phyloP scores from a whole-genome alignment of 2,888 invertebrate genomes.

The Luffia ferchaultella region DNA sequence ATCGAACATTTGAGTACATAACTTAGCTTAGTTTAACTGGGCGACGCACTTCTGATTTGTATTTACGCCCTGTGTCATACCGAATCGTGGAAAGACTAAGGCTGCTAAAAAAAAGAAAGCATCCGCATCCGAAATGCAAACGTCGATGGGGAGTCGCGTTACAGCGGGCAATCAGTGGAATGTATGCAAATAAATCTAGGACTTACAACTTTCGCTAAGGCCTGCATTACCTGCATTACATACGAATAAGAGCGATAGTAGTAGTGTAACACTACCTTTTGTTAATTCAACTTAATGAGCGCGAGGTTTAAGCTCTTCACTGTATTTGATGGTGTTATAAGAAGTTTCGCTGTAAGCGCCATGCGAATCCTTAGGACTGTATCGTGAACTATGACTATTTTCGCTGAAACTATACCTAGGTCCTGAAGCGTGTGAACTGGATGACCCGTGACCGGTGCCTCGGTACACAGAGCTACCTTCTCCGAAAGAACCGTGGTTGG shows the following conservation, averaged over 20 bases:
- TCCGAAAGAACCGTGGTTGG: constrained; percentile 31
- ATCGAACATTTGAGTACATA: not conserved
- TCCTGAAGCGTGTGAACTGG: constrained; percentile 35
- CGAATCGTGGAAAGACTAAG: too few species aligned
- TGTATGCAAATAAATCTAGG: constrained; percentile 36
- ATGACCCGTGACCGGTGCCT: constrained; percentile 32
- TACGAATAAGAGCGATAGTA: too few species aligned
- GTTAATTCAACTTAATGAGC: too few species aligned
- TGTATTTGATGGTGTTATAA: constrained; percentile 61
- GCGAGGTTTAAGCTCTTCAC: constrained; percentile 50
- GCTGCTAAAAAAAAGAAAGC: too few species aligned
- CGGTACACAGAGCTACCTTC: constrained; percentile 40
- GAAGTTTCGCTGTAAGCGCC: constrained; percentile 48
- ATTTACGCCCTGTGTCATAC: too few species aligned
- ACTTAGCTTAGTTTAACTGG: not conserved
- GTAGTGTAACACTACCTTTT: too few species aligned
- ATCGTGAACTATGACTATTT: constrained; percentile 27
- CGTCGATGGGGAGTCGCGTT: too few species aligned
- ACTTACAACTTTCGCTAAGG: constrained; percentile 23
- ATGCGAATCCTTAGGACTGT: constrained; percentile 39
- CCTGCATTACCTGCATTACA: too few species aligned
- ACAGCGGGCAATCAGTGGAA: constrained; percentile 37
- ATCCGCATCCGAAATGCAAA: too few species aligned
- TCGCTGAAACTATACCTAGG: constrained; percentile 43
- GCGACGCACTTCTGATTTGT: too few species aligned